Base-by-base conservation (phyloP, 2,113 vertebrate genomes). In the zebrafish (Danio rerio) region DNA sequence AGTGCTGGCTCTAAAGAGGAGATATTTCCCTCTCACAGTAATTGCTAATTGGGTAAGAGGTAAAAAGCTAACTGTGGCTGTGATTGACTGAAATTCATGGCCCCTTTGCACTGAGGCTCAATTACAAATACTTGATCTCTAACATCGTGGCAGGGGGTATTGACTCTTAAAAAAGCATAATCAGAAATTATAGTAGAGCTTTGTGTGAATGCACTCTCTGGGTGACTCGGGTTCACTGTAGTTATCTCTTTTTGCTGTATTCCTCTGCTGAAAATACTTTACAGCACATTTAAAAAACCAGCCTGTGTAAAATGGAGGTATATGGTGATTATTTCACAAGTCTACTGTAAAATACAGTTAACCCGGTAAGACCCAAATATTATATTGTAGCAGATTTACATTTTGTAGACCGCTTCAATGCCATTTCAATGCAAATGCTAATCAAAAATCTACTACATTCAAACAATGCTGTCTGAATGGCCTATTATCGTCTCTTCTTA, bases 1-100 rank as follows among this genome's bases (percentile, higher is more conserved):
- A 89, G 69, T 47, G 74, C 47, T 63, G 55, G 21, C 79, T 58
- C 69, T 62, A 55, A 81, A 0, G 75, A 58, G 81, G 81, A 83
- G 65, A 77, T 70, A 31, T 79, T 86, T 74, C 79, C 79, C 63
- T 45, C 78, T 86, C 76, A 81, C 42, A 81, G 71, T 50, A 81
- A 72, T 88, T 45, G 70, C 85, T 90, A 88, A 90, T 86, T 87
- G 72, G 77, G 72, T 65, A 83, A 84, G 83, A 87, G 78, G 74
- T 85, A 87, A 88, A 87, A 47, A 66, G 55, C 66, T 75, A 85
- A 85, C 77, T 49, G 61, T 18, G 62, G 16, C 53, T 86, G 52
- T 83, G 81, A 87, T 84, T 86, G 70, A 53, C 72, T 87, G 71
- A 75, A 83, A 82, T 47, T 86, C 88, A 80, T 66, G 31, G 11